phyloP scores from a whole-genome alignment of 2,797 vertebrate genomes.

The Delichon dasypus region DNA sequence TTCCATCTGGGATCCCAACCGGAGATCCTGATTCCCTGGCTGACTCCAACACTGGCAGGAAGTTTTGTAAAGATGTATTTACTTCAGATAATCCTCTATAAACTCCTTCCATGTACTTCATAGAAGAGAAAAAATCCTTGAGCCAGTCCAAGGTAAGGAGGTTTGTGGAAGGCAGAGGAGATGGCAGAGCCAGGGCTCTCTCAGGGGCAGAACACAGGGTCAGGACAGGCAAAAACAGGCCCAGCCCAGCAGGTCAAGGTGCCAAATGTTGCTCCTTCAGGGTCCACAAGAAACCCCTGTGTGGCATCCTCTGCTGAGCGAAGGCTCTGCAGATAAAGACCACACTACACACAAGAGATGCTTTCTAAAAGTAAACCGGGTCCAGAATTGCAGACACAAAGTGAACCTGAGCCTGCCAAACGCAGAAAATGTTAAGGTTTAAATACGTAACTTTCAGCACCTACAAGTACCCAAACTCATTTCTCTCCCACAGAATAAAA shows the following conservation, averaged over 20 bases:
- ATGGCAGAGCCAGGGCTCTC: not conserved
- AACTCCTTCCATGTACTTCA: not conserved
- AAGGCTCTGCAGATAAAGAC: not conserved
- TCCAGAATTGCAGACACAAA: not conserved
- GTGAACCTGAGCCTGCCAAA: not conserved
- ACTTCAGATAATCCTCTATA: not conserved
- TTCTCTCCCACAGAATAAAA: slow-evolving; percentile 65
- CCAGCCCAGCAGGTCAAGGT: not conserved
- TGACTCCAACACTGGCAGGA: not conserved
- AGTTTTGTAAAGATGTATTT: not conserved
- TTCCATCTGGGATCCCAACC: not conserved
- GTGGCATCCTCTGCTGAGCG: not conserved
- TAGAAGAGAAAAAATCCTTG: no score
- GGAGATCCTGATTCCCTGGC: not conserved
- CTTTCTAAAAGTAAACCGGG: not conserved
- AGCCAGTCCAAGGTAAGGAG: not conserved
- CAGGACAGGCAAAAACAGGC: not conserved
- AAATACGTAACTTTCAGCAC: not conserved
- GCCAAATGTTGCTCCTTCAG: not conserved
- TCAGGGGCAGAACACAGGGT: not conserved
- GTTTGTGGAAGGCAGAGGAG: not conserved
- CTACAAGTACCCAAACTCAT: not conserved
- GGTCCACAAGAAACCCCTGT: not conserved
- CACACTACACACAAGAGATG: not conserved
- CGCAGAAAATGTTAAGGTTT: not conserved